Conservation (phyloP, 1,140 invertebrate species). For the Hermetia illucens region DNA sequence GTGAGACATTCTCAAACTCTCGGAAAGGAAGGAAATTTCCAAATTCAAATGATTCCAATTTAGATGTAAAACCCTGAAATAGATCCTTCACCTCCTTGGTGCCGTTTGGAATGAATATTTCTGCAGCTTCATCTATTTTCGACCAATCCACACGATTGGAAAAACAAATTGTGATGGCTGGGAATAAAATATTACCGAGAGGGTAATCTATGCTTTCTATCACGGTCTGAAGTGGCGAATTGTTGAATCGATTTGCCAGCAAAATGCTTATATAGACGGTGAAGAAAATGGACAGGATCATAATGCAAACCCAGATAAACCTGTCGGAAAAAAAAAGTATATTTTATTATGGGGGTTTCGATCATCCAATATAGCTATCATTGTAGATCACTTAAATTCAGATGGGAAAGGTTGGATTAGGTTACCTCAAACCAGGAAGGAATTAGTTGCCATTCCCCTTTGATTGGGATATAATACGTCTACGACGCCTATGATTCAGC, state of each 20-base stretch:
- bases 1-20: conserved; percentile 10
- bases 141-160: conserved; percentile 24
- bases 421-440: no score
- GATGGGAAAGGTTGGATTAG: no score
- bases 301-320: conserved; percentile 20
- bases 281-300: conserved; percentile 18
- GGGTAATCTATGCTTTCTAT: conserved; percentile 24
- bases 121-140: conserved; percentile 8
- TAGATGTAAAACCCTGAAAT: conserved; percentile 4
- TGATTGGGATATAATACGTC: no score
- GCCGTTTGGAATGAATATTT: conserved; percentile 1
- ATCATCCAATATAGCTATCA: no score
- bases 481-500: no score
- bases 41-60: conserved; percentile 17
- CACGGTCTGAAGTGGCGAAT: conserved; percentile 20
- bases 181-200: conserved; percentile 22
- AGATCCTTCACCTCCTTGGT: conserved; percentile 1
- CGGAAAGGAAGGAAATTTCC: conserved; percentile 20
- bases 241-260: conserved; percentile 19
- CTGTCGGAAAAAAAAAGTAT: no score
- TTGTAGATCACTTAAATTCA: no score
- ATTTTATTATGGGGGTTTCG: no score
- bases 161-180: conserved; percentile 27
- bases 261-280: conserved; percentile 22
- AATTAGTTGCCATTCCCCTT: no score